Base-by-base conservation (phyloP, 2,888 invertebrate species). In the Platerodrilus igneus region DNA sequence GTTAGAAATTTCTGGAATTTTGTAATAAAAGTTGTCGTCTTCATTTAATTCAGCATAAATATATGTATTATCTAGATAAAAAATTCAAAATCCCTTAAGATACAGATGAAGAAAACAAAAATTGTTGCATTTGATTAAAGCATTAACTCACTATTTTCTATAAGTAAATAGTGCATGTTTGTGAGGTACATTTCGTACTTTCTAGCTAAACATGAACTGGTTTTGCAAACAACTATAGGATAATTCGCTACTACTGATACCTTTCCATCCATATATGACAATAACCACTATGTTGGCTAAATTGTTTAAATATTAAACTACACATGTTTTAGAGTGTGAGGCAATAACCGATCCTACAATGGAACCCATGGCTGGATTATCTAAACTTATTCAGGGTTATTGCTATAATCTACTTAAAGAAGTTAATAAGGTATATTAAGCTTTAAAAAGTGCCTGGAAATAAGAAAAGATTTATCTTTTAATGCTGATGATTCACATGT, bases 281-380 rank as follows among this genome's bases (percentile, higher is more conserved):
- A 25, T 25, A 9, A 25, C 5, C 7, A n/a, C n/a, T n/a, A n/a
- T 13, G 15, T 13, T 13, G 14, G 5, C 9, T 4, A 10, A 30
- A 18, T 4, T 30, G 9, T 19, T 19, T 30, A 6, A 6, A 3
- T 30, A n/a, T 30, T 14, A 42, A 22, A 32, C n/a, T 34, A 8
- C 19, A 22, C n/a, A n/a, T n/a, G n/a, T 57, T 59, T 31, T 46
- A 68, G 70, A 71, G 37, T 70, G 69, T 42, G 29, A 48, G n/a
- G 13, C 21, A 4, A 30, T 46, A 4, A 18, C 35, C 7, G 55
- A 58, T 23, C 50, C 55, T 6, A 53, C 47, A 7, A 52, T 60
- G 1, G 77, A 77, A 48, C 76, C 78, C n/a, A 75, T 78, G 70
- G 48, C 63, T 4, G 78, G 78, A 2, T 56, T 79, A 17, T 62